These are phyloP conservation scores for Melieria picta DNA, from an alignment of 2,888 invertebrate genomes.

Conservation along the genomic window DNA sequence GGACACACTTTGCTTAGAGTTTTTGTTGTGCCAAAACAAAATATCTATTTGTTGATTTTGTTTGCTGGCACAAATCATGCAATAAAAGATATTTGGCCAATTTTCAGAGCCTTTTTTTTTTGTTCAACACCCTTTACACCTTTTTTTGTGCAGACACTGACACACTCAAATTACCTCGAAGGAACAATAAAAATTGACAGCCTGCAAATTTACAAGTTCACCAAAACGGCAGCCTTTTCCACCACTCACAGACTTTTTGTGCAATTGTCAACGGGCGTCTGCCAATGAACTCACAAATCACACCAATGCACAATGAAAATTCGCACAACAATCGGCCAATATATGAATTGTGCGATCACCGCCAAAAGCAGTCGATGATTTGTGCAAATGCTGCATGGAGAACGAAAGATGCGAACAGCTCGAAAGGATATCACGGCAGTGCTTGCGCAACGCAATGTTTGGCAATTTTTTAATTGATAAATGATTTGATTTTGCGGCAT, in stretches of 20 bases:
- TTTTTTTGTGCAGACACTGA: not conserved
- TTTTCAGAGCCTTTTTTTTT: conserved; percentile 4
- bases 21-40: no score
- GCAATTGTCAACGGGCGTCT: conserved; percentile 23
- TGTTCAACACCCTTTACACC: not conserved
- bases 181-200: conserved; percentile 30
- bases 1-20: no score
- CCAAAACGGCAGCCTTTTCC: not conserved
- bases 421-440: no score
- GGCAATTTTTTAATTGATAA: conserved; percentile 50
- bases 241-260: conserved; percentile 8
- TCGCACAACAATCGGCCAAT: conserved; percentile 22
- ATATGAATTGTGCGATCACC: conserved; percentile 6
- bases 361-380: conserved; percentile 30
- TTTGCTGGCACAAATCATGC: no score
- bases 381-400: conserved; percentile 18
- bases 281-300: not conserved
- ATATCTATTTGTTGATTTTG: no score
- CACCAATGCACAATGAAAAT: conserved; percentile 4
- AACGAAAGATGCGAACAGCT: not conserved
- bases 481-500: conserved; percentile 40
- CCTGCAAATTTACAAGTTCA: conserved; percentile 30
- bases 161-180: conserved; percentile 25
- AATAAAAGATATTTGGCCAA: conserved; percentile 4
- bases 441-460: conserved; percentile 41